Evolutionary conservation across 1,140 invertebrate genomes (phyloP), one percentile per base, ranked within the genome.

Genomic region (Pseudomyrmex pallidus): DNA sequence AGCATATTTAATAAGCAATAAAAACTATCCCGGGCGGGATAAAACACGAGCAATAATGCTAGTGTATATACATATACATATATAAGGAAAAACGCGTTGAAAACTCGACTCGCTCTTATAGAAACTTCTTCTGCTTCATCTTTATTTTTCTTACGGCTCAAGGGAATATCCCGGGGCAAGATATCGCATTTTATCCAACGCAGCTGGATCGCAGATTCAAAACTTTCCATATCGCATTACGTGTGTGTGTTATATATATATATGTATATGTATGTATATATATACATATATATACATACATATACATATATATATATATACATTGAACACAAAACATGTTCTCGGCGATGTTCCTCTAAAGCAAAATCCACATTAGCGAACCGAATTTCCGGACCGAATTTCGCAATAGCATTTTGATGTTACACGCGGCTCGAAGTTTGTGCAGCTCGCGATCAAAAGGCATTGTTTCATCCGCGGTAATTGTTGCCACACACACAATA

Each of bases 131-230:
- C 66, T 57, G 48, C 84, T 56, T 13, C 59, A 56, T 22, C 72
- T 61, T 67, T 77, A 76, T 76, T 74, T 74, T 67, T 85, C 66
- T 67, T 68, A 61, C 54, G n/a, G 48, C 52, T 61, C 35, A 61
- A 12, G 7, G 25, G 46, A 22, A 50, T 80, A 80, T 80, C 76
- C 66, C n/a, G 44, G 54, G 76, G 76, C 76, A 17, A 70, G 66
- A 59, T 80, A 80, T 80, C 76, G 46, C 76, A 25, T 80, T 80
- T 80, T 80, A 80, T 70, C 76, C 59, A 80, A 54, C 52, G 44
- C 76, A 78, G 76, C 76, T 80, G 66, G 76, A 80, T 80, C 44
- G 54, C 76, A 80, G 76, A 80, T 80, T 80, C 76, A 70, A 70
- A 80, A 80, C 76, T 80, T 59, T 80, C 76, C 66, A 70, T 80